Evolutionary conservation across 1,140 invertebrate species (phyloP).

Genomic region (Periplaneta americana): DNA sequence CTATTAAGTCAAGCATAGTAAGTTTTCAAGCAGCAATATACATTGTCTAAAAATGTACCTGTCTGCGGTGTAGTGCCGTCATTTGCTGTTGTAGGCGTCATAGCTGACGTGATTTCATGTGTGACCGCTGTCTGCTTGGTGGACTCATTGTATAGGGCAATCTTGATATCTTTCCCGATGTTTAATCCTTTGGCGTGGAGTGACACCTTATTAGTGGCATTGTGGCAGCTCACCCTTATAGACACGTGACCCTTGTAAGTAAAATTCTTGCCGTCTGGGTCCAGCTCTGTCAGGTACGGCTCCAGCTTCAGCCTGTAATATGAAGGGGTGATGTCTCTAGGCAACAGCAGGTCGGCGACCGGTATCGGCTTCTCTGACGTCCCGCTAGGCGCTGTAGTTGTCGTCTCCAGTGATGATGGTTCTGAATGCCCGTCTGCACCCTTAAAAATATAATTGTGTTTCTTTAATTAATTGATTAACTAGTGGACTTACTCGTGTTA

Average conservation of each 20-base stretch:
- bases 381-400: neutral
- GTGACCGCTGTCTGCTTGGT: neutral
- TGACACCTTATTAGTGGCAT: neutral
- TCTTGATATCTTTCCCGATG: neutral
- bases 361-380: neutral
- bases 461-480: too few species aligned
- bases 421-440: neutral
- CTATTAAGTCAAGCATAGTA: too few species aligned
- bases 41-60: too few species aligned
- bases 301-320: conserved; percentile 31
- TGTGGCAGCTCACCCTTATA: neutral
- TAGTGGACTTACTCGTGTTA: too few species aligned
- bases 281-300: conserved; percentile 24
- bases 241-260: neutral
- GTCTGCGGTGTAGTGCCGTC: neutral
- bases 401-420: neutral
- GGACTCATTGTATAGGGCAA: neutral
- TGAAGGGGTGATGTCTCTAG: conserved; percentile 21
- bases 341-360: conserved; percentile 20
- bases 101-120: neutral
- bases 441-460: neutral
- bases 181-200: neutral
- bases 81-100: neutral
- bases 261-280: neutral
- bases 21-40: too few species aligned